Evolutionary conservation across 2,888 invertebrate species (phyloP), one percentile per base, ranked within the genome.

Genomic region (Scelioninae gen. 1): DNA sequence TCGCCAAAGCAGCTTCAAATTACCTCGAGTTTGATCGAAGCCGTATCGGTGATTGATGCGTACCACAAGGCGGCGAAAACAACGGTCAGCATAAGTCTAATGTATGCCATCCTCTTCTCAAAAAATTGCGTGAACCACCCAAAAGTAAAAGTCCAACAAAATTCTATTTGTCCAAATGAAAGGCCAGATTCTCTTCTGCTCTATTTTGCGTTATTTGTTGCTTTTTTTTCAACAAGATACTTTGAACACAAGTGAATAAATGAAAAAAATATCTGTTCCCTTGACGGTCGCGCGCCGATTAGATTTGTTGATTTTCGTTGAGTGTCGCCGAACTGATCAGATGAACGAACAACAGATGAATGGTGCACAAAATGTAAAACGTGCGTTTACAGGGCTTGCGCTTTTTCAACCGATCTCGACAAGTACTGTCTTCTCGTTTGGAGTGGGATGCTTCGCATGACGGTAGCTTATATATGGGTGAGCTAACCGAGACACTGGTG

Each of bases 391-490:
- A 58, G 81, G 69, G 75, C 81, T 81, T 81, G 69, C 68, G 80
- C 58, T 65, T 87, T 76, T 86, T 85, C 82, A 81, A 84, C 85
- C 84, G 85, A 86, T 86, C 85, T 85, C 82, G 86, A 87, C 90
- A 88, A 90, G 89, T 88, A 89, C 89, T 86, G 88, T 87, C 88
- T 89, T 88, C 90, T 87, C 88, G 88, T 90, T 88, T 90, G 88
- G 90, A 91, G 87, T 91, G 91, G 89, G 88, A n/a, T n/a, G 89
- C 88, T 89, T 88, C 88, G 89, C 87, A 86, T 88, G 88, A 84
- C 88, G 87, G 85, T 88, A 87, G 91, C 89, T 91, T 91, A 91
- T 91, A 91, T 91, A 91, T 60, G n/a, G 90, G 88, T 87, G 90
- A 86, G 88, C 88, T 89, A 90, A 88, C 87, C 78, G 88, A 85